Evolutionary conservation across 2,797 vertebrate genomes (phyloP), one percentile per base, ranked within the genome.

Genomic region (Centroberyx gerrardi): DNA sequence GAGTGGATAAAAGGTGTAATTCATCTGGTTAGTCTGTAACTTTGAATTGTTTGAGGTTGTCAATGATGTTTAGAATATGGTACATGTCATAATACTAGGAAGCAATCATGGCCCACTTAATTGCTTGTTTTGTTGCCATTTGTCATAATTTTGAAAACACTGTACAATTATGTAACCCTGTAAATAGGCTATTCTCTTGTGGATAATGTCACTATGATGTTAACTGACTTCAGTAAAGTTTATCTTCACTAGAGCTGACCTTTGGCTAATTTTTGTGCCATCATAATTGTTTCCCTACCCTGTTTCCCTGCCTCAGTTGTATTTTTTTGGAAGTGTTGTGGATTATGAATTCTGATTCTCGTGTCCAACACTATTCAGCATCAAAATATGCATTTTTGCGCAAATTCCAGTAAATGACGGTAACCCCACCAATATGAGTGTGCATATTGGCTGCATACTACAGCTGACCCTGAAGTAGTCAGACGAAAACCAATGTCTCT

Each of bases 321-420:
- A 27, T 52, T 33, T 53, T 62, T 62, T 62, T 36, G 63, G 44
- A 28, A 77, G 46, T 10, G 40, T 52, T 81, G 75, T 82, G 71
- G 74, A 9, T 22, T 75, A 48, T 76, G 72, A 76, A 8, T 22
- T 75, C 51, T 76, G 71, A 78, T 61, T 22, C 8, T 68, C 27
- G 27, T 58, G 22, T 48, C 10, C 2, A 1, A 18, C 81, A 70
- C 72, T 17, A 77, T 72, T 68, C 27, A 70, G 59, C 42, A 46
- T 65, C 44, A 72, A 72, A 72, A 48, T 55, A 18, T 55, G 59
- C 42, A 58, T 60, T 81, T 83, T 66, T 69, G 40, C 58, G 29
- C 15, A 74, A 77, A 18, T 91, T 91, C 83, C 81, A 70, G 89
- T 85, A 92, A 88, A 55, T 81, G 48, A 79, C 6, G 15, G 31